Evolutionary conservation across 2,113 vertebrate species (phyloP).

Genomic region (Cranoglanis bouderius): DNA sequence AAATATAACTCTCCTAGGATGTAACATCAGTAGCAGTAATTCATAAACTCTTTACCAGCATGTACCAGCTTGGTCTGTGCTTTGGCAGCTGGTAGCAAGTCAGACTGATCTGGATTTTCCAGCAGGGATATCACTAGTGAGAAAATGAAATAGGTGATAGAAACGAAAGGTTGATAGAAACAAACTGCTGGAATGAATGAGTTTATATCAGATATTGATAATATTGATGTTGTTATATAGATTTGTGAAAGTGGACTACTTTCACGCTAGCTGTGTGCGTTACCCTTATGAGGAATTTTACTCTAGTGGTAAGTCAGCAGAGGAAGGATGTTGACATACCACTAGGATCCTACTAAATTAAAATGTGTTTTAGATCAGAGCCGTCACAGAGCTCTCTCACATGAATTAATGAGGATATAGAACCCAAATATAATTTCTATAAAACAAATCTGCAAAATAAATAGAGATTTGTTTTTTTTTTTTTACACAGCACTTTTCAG

Average conservation of each 20-base stretch:
- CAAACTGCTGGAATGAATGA: neutral
- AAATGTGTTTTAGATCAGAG: neutral
- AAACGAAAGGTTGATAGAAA: neutral
- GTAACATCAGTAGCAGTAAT: neutral
- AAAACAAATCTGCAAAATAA: constrained; percentile 31
- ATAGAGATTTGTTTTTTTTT: neutral
- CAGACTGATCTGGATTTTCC: neutral
- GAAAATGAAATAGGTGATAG: neutral
- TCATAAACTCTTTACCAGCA: neutral
- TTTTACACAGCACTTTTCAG: neutral
- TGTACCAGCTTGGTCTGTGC: constrained; percentile 6
- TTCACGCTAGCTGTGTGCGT: neutral
- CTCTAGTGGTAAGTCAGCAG: neutral
- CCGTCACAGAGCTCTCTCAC: neutral
- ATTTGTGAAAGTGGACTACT: neutral
- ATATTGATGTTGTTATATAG: neutral
- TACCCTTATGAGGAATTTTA: neutral
- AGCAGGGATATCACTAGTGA: neutral
- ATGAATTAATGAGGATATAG: constrained; percentile 65
- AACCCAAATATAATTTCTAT: constrained; percentile 60
- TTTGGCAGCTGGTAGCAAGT: neutral
- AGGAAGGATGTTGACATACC: neutral
- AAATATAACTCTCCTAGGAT: neutral
- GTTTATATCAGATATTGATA: neutral
- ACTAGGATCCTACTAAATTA: neutral